Evolutionary conservation across 1,140 invertebrate species (phyloP).

Genomic region (Rhynchophorus ferrugineus): DNA sequence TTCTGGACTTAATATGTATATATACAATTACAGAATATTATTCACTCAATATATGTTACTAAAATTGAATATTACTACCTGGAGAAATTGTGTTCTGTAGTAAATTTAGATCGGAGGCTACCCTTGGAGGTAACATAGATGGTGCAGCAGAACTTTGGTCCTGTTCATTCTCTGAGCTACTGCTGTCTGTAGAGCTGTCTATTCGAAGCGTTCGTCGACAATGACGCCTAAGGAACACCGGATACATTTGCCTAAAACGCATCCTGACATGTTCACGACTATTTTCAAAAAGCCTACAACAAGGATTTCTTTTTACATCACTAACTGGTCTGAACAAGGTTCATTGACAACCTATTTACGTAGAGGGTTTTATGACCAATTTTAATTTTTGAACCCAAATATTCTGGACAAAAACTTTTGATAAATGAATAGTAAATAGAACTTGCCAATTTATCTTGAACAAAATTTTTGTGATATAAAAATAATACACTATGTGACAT

Average conservation of each 20-base stretch:
- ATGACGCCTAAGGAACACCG: conserved; percentile 25
- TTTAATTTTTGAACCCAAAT: too few species aligned
- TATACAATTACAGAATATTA: too few species aligned
- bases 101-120: not conserved
- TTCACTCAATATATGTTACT: too few species aligned
- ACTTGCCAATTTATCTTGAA: too few species aligned
- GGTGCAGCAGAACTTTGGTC: not conserved
- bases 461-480: too few species aligned
- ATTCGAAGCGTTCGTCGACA: conserved; percentile 10
- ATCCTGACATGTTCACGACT: conserved; percentile 26
- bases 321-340: not conserved
- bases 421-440: too few species aligned
- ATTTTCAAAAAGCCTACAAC: conserved; percentile 29
- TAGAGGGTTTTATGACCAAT: too few species aligned
- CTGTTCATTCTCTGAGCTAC: conserved; percentile 33
- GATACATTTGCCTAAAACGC: conserved; percentile 30
- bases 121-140: not conserved
- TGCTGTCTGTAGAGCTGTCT: conserved; percentile 33
- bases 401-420: too few species aligned
- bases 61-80: too few species aligned
- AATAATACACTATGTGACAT: too few species aligned
- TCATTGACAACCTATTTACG: too few species aligned
- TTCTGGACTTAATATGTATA: too few species aligned
- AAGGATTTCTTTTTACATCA: not conserved
- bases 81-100: not conserved